phyloP scores from a whole-genome alignment of 2,113 vertebrate genomes.

The Spea bombifrons region DNA sequence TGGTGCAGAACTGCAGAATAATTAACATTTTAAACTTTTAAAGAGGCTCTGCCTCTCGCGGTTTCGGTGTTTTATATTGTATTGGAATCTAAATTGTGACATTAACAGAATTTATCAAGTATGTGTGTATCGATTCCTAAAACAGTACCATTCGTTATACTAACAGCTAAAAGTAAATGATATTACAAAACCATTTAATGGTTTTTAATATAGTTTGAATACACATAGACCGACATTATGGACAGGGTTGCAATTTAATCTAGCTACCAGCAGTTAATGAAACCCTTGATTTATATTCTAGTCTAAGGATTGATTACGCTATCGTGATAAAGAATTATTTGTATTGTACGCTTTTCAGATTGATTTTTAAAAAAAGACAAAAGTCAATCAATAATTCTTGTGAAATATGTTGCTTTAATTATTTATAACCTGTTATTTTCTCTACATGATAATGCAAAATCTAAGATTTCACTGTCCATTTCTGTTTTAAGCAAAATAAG shows the following conservation, averaged over 20 bases:
- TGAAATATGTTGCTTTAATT: too few species aligned
- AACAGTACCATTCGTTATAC: slow-evolving; percentile 96
- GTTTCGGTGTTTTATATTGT: slow-evolving; percentile 80
- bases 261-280: slow-evolving; percentile 93
- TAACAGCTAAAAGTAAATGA: slow-evolving; percentile 90
- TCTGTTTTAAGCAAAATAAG: too few species aligned
- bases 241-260: slow-evolving; percentile 90
- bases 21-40: slow-evolving; percentile 76
- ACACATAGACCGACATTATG: slow-evolving; percentile 92
- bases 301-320: slow-evolving; percentile 89
- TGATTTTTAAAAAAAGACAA: slow-evolving; percentile 62
- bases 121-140: slow-evolving; percentile 91
- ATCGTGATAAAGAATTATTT: slow-evolving; percentile 90
- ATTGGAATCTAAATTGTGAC: slow-evolving; percentile 88
- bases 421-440: too few species aligned
- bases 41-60: slow-evolving; percentile 74
- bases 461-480: too few species aligned
- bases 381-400: background rate
- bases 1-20: slow-evolving; percentile 66
- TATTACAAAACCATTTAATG: slow-evolving; percentile 93
- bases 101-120: slow-evolving; percentile 94
- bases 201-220: slow-evolving; percentile 87
- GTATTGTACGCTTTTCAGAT: slow-evolving; percentile 77
- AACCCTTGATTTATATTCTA: slow-evolving; percentile 92
- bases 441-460: too few species aligned